Percentiles rank a stretch among this genome's conserved stretches.
Conservation (phyloP, 92 coral and sea anemone species). For the Metridium senile region DNA sequence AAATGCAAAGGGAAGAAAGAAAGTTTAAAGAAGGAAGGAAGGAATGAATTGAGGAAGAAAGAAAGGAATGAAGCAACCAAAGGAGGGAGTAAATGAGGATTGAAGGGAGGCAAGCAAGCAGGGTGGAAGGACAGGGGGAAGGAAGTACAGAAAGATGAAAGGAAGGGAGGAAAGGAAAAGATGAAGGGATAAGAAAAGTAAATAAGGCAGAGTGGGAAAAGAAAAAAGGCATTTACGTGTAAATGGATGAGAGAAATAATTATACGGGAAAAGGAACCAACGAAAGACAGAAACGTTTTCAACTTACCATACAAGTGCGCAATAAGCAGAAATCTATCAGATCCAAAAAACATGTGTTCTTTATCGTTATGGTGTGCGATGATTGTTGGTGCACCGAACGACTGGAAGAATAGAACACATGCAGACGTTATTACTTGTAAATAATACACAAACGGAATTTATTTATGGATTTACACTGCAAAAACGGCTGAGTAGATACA, state of each 20-base stretch:
- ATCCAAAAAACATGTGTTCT: constrained; percentile 86
- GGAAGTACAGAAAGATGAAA: not conserved
- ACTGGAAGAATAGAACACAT: constrained; percentile 13
- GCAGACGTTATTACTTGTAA: too few species aligned
- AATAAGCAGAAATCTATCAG: constrained; percentile 76
- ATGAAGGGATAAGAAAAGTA: not conserved
- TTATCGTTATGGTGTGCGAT: constrained; percentile 68
- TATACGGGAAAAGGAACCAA: not conserved
- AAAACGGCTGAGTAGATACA: too few species aligned
- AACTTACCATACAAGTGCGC: constrained; percentile 81
- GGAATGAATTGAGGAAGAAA: not conserved
- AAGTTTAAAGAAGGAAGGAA: too few species aligned
- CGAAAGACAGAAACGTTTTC: not conserved
- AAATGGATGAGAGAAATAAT: not conserved
- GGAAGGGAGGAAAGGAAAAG: not conserved
- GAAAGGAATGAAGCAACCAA: not conserved
- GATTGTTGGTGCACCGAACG: constrained; percentile 96
- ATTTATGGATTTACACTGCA: too few species aligned
- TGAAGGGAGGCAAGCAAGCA: not conserved
- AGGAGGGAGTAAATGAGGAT: not conserved
- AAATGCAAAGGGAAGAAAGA: too few species aligned
- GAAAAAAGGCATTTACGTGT: not conserved
- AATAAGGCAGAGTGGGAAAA: not conserved
- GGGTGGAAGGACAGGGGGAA: not conserved
- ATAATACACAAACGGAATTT: too few species aligned